Percentiles rank a stretch among this genome's conserved stretches.
Conservation (phyloP, 2,888 invertebrate species). For the Cactoblastis cactorum region DNA sequence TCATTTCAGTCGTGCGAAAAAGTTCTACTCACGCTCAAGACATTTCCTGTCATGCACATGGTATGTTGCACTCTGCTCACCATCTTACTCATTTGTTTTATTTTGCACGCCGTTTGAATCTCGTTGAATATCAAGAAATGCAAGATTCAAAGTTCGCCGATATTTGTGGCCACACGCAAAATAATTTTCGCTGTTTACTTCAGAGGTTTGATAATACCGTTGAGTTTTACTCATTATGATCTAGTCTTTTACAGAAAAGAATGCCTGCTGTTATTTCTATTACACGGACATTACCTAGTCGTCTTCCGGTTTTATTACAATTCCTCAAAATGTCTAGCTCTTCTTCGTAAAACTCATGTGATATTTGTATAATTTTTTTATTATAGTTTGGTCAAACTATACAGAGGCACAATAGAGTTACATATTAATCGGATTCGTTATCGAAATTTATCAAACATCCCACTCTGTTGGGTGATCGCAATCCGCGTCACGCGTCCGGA, state of each 20-base stretch:
- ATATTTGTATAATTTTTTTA: not conserved
- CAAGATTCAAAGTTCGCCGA: too few relatives aligned
- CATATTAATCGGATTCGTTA: not conserved
- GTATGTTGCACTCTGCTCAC: constrained; percentile 39
- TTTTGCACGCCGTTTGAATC: not conserved
- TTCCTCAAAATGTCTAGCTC: not conserved
- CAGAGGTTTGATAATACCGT: not conserved
- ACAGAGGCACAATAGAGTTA: not conserved
- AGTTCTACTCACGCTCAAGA: constrained; percentile 34
- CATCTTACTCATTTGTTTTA: constrained; percentile 24
- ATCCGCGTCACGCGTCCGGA: constrained; percentile 30
- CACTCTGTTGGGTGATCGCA: constrained; percentile 24
- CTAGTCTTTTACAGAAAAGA: constrained; percentile 1
- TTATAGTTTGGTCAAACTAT: too few relatives aligned
- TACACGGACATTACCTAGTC: not conserved
- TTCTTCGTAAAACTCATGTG: not conserved
- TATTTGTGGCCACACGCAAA: not conserved
- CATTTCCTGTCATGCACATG: constrained; percentile 53
- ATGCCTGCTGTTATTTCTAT: constrained; percentile 3
- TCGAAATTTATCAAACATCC: not conserved
- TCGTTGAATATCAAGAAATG: too few relatives aligned
- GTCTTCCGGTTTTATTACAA: not conserved
- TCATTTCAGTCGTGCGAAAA: not conserved
- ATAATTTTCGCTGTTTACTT: not conserved
- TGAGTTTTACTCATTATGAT: not conserved